Conservation (phyloP, 2,888 invertebrate species). For the Chymomyza amoena region DNA sequence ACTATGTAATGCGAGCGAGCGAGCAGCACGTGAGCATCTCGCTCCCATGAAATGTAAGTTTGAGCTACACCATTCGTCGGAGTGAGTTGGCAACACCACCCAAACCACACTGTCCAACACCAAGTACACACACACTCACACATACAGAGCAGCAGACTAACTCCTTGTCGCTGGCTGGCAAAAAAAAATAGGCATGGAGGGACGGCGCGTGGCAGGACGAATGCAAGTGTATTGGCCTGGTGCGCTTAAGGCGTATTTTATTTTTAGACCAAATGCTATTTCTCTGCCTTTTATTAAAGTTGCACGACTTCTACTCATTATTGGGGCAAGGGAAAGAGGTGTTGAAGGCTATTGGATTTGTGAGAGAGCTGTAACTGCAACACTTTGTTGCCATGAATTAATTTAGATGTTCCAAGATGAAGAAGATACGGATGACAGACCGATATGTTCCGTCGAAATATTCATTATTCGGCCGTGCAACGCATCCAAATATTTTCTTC, state of each 20-base stretch:
- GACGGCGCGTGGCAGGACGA: too few species aligned
- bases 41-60: conserved; percentile 35
- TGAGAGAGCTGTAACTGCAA: neutral
- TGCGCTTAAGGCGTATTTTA: conserved; percentile 50
- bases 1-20: conserved; percentile 47
- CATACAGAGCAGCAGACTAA: too few species aligned
- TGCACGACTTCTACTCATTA: neutral
- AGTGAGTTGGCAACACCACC: neutral
- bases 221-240: conserved; percentile 10
- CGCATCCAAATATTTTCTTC: too few species aligned
- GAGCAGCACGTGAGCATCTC: conserved; percentile 57
- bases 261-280: conserved; percentile 52
- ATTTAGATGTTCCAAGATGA: neutral
- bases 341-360: neutral
- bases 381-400: conserved; percentile 44
- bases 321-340: neutral
- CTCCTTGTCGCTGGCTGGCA: too few species aligned
- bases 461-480: too few species aligned
- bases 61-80: neutral
- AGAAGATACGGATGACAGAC: neutral
- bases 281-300: conserved; percentile 16
- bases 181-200: too few species aligned
- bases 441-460: too few species aligned
- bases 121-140: neutral
- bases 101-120: neutral